A percentile compares a stretch with the other conserved stretches of the same genome.
phyloP scores from a whole-genome alignment of 2,797 vertebrate genomes.

The Geotria australis region DNA sequence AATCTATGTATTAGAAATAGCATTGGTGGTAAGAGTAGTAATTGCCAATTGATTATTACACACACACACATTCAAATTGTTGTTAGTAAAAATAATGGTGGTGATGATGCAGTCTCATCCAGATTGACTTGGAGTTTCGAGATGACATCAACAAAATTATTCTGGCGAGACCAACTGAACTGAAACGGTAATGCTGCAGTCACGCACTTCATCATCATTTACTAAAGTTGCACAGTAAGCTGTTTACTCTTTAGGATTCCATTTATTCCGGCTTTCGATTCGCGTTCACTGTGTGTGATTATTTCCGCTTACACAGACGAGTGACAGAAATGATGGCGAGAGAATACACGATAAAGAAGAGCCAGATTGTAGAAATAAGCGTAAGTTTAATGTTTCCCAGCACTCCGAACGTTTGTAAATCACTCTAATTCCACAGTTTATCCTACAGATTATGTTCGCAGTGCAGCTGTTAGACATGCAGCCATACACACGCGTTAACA shows the following conservation, averaged over 20 bases:
- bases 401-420: neutral
- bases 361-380: slow-evolving; percentile 6
- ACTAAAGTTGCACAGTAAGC: neutral
- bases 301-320: slow-evolving; percentile 3
- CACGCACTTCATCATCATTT: too few relatives aligned
- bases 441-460: neutral
- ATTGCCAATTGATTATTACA: too few relatives aligned
- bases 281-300: neutral
- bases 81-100: too few relatives aligned
- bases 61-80: too few relatives aligned
- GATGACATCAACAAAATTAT: slow-evolving; percentile 2
- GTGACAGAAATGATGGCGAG: slow-evolving; percentile 5
- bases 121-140: slow-evolving; percentile 5
- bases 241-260: too few relatives aligned
- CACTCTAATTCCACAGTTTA: neutral
- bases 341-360: slow-evolving; percentile 4
- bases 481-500: neutral
- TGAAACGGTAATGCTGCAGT: too few relatives aligned
- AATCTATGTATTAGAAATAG: too few relatives aligned
- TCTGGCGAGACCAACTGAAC: too few relatives aligned
- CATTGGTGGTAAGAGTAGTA: too few relatives aligned
- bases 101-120: slow-evolving; percentile 3
- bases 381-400: slow-evolving; percentile 1
- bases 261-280: neutral
- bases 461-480: neutral